Conservation (phyloP, 2,113 vertebrate genomes). For the Esox niger region DNA sequence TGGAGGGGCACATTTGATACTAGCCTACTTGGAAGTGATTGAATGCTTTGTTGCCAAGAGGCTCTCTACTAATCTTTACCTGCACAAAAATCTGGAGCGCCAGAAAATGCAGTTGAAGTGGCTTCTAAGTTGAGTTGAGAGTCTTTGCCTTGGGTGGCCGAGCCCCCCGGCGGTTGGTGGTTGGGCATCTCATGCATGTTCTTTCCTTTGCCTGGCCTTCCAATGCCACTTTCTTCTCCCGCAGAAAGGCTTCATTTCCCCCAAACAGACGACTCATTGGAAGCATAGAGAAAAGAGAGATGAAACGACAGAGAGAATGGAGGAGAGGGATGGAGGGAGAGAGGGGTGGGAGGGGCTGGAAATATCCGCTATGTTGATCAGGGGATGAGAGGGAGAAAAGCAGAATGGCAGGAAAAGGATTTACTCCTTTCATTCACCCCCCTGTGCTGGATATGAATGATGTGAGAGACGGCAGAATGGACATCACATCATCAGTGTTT, state of each 20-base stretch:
- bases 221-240: constrained; percentile 70
- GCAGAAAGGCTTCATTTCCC: constrained; percentile 60
- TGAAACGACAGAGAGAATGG: constrained; percentile 62
- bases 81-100: constrained; percentile 77
- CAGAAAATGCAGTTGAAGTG: constrained; percentile 66
- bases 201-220: too few species aligned
- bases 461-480: not conserved
- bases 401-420: constrained; percentile 79
- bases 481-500: not conserved
- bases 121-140: constrained; percentile 65
- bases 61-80: constrained; percentile 88
- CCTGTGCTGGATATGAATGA: constrained; percentile 38
- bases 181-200: constrained; percentile 21
- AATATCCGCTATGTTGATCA: constrained; percentile 14
- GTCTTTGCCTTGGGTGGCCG: constrained; percentile 57
- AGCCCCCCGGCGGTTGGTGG: constrained; percentile 49
- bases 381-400: constrained; percentile 76
- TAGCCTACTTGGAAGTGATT: constrained; percentile 84
- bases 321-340: constrained; percentile 17
- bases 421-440: constrained; percentile 86
- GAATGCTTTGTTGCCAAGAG: constrained; percentile 85
- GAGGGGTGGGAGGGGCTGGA: constrained; percentile 35
- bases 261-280: constrained; percentile 68
- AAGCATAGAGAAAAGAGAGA: constrained; percentile 26
- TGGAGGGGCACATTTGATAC: constrained; percentile 91